These are phyloP conservation scores for Tympanuchus pallidicinctus DNA, from an alignment of 2,113 vertebrate species.

Conservation along the genomic window DNA sequence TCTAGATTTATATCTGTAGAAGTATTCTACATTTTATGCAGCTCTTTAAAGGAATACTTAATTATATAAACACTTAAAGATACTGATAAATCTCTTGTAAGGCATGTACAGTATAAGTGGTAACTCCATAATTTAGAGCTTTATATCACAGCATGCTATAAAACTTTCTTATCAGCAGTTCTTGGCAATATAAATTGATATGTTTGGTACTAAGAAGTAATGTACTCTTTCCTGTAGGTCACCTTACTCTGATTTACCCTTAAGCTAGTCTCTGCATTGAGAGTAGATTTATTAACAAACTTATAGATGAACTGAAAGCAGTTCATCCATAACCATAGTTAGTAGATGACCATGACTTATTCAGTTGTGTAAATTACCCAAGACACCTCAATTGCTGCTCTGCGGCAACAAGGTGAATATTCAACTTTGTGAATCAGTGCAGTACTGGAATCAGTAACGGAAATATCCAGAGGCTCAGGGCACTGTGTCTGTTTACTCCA, in stretches of 20 bases:
- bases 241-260: neutral
- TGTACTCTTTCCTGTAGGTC: neutral
- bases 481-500: constrained; percentile 14
- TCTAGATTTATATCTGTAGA: neutral
- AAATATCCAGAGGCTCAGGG: neutral
- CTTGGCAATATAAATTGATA: neutral
- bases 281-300: neutral
- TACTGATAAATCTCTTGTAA: neutral
- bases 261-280: neutral
- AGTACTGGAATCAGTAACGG: neutral
- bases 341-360: neutral
- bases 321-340: neutral
- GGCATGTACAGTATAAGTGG: neutral
- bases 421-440: neutral
- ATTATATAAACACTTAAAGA: neutral
- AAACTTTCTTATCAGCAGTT: constrained; percentile 4
- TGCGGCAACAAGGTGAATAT: neutral
- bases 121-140: constrained; percentile 12
- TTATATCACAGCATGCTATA: neutral
- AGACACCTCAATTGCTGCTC: neutral
- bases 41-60: constrained; percentile 14
- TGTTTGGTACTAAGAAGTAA: neutral
- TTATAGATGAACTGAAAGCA: constrained; percentile 2
- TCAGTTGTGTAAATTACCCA: constrained; percentile 15
- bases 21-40: neutral